These are phyloP conservation scores for Bombylius discolor DNA, from an alignment of 2,888 invertebrate species.

Conservation along the genomic window DNA sequence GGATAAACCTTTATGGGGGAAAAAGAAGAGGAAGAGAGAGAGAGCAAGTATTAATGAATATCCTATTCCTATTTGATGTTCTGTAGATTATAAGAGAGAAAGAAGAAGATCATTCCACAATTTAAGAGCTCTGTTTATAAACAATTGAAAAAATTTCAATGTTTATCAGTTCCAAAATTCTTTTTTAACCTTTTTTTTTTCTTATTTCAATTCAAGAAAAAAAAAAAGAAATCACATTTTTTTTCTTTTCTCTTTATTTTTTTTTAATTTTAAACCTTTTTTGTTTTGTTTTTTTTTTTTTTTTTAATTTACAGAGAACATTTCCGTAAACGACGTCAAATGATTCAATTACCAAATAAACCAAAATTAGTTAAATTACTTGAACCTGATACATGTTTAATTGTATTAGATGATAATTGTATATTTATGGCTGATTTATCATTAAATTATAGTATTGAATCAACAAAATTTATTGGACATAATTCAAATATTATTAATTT, in stretches of 20 bases:
- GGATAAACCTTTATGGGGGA: no score
- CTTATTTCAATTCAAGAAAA: not conserved
- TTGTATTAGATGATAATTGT: slow-evolving; percentile 23
- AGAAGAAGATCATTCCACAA: no score
- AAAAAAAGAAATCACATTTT: not conserved
- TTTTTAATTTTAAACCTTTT: no score
- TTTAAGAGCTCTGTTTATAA: no score
- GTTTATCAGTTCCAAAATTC: no score
- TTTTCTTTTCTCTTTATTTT: not conserved
- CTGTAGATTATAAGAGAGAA: no score
- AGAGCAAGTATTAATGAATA: no score
- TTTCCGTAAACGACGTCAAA: slow-evolving; percentile 32
- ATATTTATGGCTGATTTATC: slow-evolving; percentile 29
- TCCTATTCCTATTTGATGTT: no score
- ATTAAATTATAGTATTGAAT: slow-evolving; percentile 22
- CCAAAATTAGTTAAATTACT: slow-evolving; percentile 24
- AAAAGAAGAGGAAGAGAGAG: no score
- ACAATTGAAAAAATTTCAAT: no score
- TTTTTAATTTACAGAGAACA: slow-evolving; percentile 23
- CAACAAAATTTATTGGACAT: slow-evolving; percentile 22
- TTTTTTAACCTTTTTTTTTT: no score
- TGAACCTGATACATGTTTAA: slow-evolving; percentile 27
- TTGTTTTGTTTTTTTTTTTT: not conserved
- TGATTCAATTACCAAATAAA: slow-evolving; percentile 25
- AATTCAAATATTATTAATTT: slow-evolving; percentile 20